Percentiles rank a stretch among this genome's conserved stretches.
These are phyloP conservation scores for Aromia moschata DNA, from an alignment of 2,888 invertebrate species.

Conservation along the genomic window DNA sequence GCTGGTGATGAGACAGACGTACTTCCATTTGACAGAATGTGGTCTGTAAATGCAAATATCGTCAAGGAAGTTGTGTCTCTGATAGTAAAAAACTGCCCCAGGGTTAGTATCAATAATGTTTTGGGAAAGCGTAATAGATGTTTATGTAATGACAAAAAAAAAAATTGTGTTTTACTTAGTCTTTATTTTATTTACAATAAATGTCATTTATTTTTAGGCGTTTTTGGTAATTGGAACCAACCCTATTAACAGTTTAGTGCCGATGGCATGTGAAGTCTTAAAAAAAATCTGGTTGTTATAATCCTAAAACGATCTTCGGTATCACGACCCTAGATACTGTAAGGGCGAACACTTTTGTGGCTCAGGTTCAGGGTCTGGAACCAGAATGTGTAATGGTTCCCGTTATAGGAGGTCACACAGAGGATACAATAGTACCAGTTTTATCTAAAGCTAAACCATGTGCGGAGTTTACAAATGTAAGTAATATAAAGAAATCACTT, in stretches of 20 bases:
- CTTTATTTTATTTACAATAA: too few relatives aligned
- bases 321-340: slow-evolving; percentile 78
- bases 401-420: slow-evolving; percentile 80
- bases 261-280: slow-evolving; percentile 74
- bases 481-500: too few relatives aligned
- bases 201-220: slow-evolving; percentile 59
- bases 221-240: slow-evolving; percentile 63
- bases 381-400: slow-evolving; percentile 76
- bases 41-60: slow-evolving; percentile 53
- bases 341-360: slow-evolving; percentile 79
- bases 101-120: slow-evolving; percentile 39
- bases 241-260: slow-evolving; percentile 75
- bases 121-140: too few relatives aligned
- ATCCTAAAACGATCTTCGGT: slow-evolving; percentile 75
- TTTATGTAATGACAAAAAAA: too few relatives aligned
- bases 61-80: slow-evolving; percentile 50
- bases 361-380: slow-evolving; percentile 70
- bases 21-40: slow-evolving; percentile 48
- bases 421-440: slow-evolving; percentile 79
- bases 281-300: slow-evolving; percentile 71
- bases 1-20: slow-evolving; percentile 43
- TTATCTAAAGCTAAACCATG: slow-evolving; percentile 74
- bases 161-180: too few relatives aligned
- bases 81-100: slow-evolving; percentile 50
- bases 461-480: slow-evolving; percentile 54